phyloP scores from a whole-genome alignment of 1,140 invertebrate species.

The Pachypsylla venusta region DNA sequence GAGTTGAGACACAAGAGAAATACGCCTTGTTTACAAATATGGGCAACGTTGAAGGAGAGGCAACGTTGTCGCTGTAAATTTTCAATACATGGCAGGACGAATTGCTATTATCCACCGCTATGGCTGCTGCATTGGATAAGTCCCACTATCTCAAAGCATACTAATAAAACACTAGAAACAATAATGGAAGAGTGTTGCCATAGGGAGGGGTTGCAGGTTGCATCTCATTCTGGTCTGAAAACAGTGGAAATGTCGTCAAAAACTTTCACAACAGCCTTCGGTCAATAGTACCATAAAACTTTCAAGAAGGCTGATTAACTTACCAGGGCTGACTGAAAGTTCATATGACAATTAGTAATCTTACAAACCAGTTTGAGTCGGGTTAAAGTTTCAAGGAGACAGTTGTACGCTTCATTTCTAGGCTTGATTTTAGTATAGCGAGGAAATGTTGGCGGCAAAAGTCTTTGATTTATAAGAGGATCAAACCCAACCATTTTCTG shows the following conservation, averaged over 20 bases:
- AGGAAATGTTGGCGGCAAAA: constrained; percentile 94
- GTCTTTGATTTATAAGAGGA: constrained; percentile 83
- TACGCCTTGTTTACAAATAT: no score
- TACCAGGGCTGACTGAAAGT: constrained; percentile 49
- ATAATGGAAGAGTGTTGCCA: no score
- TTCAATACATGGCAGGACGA: no score
- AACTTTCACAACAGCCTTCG: background rate
- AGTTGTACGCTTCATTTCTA: constrained; percentile 62
- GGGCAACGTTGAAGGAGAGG: no score
- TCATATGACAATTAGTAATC: constrained; percentile 51
- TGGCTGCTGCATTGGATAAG: no score
- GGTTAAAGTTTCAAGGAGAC: constrained; percentile 66
- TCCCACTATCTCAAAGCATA: no score
- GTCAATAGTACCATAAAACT: background rate
- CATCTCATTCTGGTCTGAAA: background rate
- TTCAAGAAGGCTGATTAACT: constrained; percentile 27
- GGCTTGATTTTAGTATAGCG: constrained; percentile 86
- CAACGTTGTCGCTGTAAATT: no score
- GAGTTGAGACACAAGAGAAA: no score
- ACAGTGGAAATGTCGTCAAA: no score
- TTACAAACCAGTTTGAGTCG: constrained; percentile 68
- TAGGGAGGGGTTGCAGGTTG: no score
- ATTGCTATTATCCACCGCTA: no score
- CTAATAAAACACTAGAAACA: no score
- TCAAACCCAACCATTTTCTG: constrained; percentile 72